Conservation (phyloP, 2,113 vertebrate genomes). For the Larimichthys crocea region DNA sequence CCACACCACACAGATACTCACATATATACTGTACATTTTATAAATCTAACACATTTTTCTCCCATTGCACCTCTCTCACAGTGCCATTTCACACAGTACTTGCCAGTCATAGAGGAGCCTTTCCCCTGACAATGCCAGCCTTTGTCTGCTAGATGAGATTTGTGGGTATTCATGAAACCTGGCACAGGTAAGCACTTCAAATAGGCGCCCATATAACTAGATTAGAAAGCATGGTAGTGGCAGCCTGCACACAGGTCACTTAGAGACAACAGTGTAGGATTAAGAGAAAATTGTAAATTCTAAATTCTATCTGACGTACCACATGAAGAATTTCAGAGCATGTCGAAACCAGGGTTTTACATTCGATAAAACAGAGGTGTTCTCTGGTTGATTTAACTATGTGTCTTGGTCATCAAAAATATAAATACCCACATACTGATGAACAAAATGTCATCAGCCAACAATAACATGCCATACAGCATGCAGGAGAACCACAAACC, state of each 20-base stretch:
- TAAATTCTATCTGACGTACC: neutral
- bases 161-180: slow-evolving; percentile 24
- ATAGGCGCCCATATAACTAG: neutral
- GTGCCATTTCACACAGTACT: slow-evolving; percentile 14
- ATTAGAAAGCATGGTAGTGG: slow-evolving; percentile 2
- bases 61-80: neutral
- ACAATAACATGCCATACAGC: neutral
- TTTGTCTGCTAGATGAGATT: slow-evolving; percentile 36
- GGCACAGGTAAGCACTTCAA: neutral
- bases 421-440: too few species aligned
- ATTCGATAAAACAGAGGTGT: neutral
- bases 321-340: neutral
- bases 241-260: neutral
- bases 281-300: neutral
- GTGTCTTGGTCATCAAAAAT: too few species aligned
- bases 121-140: slow-evolving; percentile 20
- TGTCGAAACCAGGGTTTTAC: neutral
- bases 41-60: neutral
- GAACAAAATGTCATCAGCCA: neutral
- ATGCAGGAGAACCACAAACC: neutral
- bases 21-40: neutral
- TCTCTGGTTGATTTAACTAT: neutral
- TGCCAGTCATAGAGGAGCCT: slow-evolving; percentile 25
- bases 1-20: neutral
- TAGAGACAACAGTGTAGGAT: neutral